phyloP scores from a whole-genome alignment of 1,140 invertebrate species.

The Drosophila mayri region DNA sequence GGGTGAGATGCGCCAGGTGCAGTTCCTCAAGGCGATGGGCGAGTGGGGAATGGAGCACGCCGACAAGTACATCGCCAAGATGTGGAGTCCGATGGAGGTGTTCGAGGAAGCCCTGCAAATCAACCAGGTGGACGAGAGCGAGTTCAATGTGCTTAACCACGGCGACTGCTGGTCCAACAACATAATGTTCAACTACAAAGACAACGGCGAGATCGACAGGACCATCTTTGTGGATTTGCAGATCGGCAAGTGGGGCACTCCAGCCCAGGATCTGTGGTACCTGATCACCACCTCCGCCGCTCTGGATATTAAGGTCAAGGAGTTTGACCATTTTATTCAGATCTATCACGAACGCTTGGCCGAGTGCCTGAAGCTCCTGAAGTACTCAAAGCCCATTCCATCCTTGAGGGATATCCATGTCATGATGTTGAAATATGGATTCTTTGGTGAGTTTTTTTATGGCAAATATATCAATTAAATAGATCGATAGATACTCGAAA shows the following conservation, averaged over 20 bases:
- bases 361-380: conserved; percentile 56
- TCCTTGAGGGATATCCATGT: conserved; percentile 57
- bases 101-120: conserved; percentile 31
- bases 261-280: conserved; percentile 71
- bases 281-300: conserved; percentile 56
- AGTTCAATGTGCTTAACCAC: conserved; percentile 88
- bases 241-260: conserved; percentile 64
- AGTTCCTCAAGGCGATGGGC: conserved; percentile 44
- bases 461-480: neutral
- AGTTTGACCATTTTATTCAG: conserved; percentile 72
- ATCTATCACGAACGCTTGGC: conserved; percentile 64
- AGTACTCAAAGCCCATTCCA: conserved; percentile 61
- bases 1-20: conserved; percentile 19
- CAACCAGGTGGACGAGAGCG: conserved; percentile 77
- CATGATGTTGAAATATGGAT: conserved; percentile 63
- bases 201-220: conserved; percentile 72
- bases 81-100: neutral
- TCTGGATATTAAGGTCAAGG: conserved; percentile 60
- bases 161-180: conserved; percentile 87
- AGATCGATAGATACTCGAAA: too few species aligned
- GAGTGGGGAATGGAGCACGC: conserved; percentile 55
- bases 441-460: conserved; percentile 52
- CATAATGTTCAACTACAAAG: conserved; percentile 83
- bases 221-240: conserved; percentile 68
- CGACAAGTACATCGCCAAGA: conserved; percentile 50